These are phyloP conservation scores for Latrodectus hesperus DNA, from an alignment of 2,888 invertebrate genomes.

Conservation along the genomic window DNA sequence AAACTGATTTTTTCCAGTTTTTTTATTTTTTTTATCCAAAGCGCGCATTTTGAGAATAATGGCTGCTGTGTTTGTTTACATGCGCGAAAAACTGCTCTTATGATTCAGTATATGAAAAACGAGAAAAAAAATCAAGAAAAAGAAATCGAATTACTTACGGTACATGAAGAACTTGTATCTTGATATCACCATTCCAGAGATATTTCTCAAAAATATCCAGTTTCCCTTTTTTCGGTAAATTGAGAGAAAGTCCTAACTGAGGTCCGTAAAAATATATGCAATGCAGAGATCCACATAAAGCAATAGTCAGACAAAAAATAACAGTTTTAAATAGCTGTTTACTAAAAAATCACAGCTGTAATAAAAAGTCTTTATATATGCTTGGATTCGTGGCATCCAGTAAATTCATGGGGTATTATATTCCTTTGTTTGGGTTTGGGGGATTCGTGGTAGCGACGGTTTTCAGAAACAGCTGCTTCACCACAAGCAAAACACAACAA, in stretches of 20 bases:
- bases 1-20: neutral
- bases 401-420: slow-evolving; percentile 9
- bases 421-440: slow-evolving; percentile 60
- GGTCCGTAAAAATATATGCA: slow-evolving; percentile 46
- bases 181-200: slow-evolving; percentile 30
- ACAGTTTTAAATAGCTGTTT: neutral
- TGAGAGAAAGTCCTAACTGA: neutral
- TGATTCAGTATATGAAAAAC: neutral
- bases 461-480: slow-evolving; percentile 59
- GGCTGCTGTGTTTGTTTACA: slow-evolving; percentile 68
- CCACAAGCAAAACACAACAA: slow-evolving; percentile 68
- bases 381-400: neutral
- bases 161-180: slow-evolving; percentile 6
- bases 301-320: slow-evolving; percentile 5
- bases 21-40: slow-evolving; percentile 17
- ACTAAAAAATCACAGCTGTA: neutral
- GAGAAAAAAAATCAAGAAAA: neutral
- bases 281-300: slow-evolving; percentile 44
- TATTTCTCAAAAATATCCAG: slow-evolving; percentile 7
- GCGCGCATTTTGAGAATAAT: slow-evolving; percentile 51
- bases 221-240: slow-evolving; percentile 10
- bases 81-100: slow-evolving; percentile 37
- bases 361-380: slow-evolving; percentile 1
- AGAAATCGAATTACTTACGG: slow-evolving; percentile 39
- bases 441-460: slow-evolving; percentile 11